Conservation (phyloP, 1,140 invertebrate genomes). For the Limonius californicus region DNA sequence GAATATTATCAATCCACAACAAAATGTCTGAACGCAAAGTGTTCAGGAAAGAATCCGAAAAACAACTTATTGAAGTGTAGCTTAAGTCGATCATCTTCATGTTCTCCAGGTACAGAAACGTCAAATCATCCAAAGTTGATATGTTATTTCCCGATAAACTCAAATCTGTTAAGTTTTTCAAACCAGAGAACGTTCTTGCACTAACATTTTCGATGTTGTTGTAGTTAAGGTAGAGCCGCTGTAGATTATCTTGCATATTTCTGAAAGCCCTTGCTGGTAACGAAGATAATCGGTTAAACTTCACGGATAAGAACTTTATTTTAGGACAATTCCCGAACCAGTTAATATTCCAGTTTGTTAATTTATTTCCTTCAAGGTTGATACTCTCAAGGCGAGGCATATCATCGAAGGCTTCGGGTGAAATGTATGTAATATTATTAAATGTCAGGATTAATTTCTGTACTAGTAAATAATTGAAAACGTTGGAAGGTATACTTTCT, state of each 20-base stretch:
- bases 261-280: slow-evolving; percentile 35
- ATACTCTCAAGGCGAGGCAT: slow-evolving; percentile 37
- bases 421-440: slow-evolving; percentile 40
- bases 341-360: slow-evolving; percentile 31
- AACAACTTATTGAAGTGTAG: background rate
- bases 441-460: slow-evolving; percentile 36
- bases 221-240: slow-evolving; percentile 33
- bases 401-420: slow-evolving; percentile 36
- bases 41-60: background rate
- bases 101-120: background rate
- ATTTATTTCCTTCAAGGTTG: slow-evolving; percentile 36
- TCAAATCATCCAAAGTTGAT: background rate
- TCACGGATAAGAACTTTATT: slow-evolving; percentile 37
- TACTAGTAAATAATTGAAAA: slow-evolving; percentile 39
- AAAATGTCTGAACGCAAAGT: background rate
- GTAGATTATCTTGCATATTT: slow-evolving; percentile 34
- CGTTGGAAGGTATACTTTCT: slow-evolving; percentile 33
- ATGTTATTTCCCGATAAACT: slow-evolving; percentile 36
- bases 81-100: slow-evolving; percentile 2
- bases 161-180: slow-evolving; percentile 39
- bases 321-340: slow-evolving; percentile 40
- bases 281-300: slow-evolving; percentile 34
- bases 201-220: slow-evolving; percentile 38
- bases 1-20: background rate
- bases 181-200: slow-evolving; percentile 35